Evolutionary conservation across 2,888 invertebrate species (phyloP), one percentile per base, ranked within the genome.

Genomic region (Calameuta filiformis): DNA sequence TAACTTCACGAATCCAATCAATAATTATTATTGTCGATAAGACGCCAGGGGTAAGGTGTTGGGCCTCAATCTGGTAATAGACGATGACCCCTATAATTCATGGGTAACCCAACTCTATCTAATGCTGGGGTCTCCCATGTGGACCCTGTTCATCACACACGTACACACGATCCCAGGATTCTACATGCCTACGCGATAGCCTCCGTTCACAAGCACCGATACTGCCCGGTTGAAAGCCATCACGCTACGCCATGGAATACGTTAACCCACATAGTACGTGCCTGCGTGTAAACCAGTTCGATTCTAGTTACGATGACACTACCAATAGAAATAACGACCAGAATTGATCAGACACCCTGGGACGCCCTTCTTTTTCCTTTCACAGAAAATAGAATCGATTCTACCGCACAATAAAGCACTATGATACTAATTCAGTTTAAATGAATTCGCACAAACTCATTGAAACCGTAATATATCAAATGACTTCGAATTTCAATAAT

Each of bases 11-110:
- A 30, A 76, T 40, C 12, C 35, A 76, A 76, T 71, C 76, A 73
- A 73, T 73, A 76, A 76, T 76, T 73, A 73, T 76, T 37, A 73
- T 73, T 34, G 3, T 31, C 34, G 73, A 34, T 73, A 30, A 23
- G 35, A 73, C 71, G 71, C 37, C 33, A 40, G 73, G 73, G 73
- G 79, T 73, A 74, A 85, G 83, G 82, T 84, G 85, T 83, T 87
- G 82, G 80, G 81, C 83, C 84, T 77, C 79, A 80, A 88, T 85
- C 83, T 85, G 78, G 80, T 87, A 86, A 88, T 84, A 82, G 83
- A 83, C 80, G 81, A 80, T 74, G 83, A 80, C 81, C 82, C 83
- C 80, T 80, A 84, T 84, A 86, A 85, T 85, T 82, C 82, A 83
- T 75, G 80, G 80, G 71, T 75, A 81, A 80, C 81, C 83, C 79